Evolutionary conservation across 2,797 vertebrate species (phyloP), one percentile per base, ranked within the genome.

Genomic region (Lycodopsis pacificus): DNA sequence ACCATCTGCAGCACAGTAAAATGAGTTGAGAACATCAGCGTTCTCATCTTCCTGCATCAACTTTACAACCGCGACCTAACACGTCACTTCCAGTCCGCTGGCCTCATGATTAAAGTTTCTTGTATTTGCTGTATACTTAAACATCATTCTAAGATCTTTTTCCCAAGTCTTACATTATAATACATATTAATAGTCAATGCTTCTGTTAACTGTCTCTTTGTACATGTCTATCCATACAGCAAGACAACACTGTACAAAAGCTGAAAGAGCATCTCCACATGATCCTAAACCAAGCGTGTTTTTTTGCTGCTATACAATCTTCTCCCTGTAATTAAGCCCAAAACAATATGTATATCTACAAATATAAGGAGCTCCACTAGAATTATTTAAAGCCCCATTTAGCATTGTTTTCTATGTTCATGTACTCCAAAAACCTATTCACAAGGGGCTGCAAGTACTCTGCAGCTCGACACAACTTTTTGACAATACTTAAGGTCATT

Each of bases 1-100:
- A 59, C 71, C 63, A 72, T 70, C 70, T 81, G 67, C 69, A 78
- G 71, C 66, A 69, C 61, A 61, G 49, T 59, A 56, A 71, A 89
- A 61, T 25, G 22, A 13, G 9, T 73, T 30, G 36, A 69, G 46
- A 63, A 40, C 32, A 57, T 66, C 38, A 27, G 40, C 3, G 9
- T 32, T 69, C 30, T 64, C 25, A 25, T 65, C 46, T 34, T 61
- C 17, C 40, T 22, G 64, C 36, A 48, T 59, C 15, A 76, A 7
- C 62, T 54, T 42, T 0, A 34, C 38, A n/a, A n/a, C 48, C 10
- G 48, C 25, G 51, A 42, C 1, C 66, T 1, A 25, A 14, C 13
- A 38, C 20, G 75, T 58, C 56, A 56, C 40, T 15, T 9, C 22
- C 2, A n/a, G 14, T 40, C 42, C 7, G n/a, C 30, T 36, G 56